Conservation (phyloP, 1,140 invertebrate species). For the Neodiprion lecontei region DNA sequence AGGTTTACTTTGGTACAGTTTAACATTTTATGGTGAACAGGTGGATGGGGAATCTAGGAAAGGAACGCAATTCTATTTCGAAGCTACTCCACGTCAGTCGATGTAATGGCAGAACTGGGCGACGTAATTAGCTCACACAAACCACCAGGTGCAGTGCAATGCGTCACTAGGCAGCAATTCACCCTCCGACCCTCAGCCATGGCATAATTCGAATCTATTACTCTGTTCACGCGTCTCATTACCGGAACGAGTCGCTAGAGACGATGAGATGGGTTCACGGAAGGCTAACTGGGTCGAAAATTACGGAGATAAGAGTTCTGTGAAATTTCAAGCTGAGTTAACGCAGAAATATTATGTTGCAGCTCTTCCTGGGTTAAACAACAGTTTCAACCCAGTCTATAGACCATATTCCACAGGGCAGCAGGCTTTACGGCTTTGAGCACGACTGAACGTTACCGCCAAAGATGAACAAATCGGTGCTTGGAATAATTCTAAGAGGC, state of each 20-base stretch:
- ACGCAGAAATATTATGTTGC: too few relatives aligned
- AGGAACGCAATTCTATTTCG: too few relatives aligned
- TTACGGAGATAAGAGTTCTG: too few relatives aligned
- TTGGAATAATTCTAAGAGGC: constrained; percentile 5
- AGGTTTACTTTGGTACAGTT: too few relatives aligned
- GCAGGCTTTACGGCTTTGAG: background rate
- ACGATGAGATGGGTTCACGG: too few relatives aligned
- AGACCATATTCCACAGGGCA: background rate
- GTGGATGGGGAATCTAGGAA: too few relatives aligned
- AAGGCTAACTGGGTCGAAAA: too few relatives aligned
- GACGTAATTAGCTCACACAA: background rate
- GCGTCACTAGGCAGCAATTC: constrained; percentile 45
- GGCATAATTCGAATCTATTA: constrained; percentile 57
- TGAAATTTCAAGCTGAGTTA: too few relatives aligned
- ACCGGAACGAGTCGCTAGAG: constrained; percentile 26
- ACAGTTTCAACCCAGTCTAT: too few relatives aligned
- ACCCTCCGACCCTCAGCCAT: constrained; percentile 30
- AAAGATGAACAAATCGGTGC: background rate
- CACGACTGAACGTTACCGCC: background rate
- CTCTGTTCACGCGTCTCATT: constrained; percentile 53
- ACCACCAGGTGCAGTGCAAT: constrained; percentile 35
- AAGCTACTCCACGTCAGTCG: background rate
- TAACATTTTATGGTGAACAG: too few relatives aligned
- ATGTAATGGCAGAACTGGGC: background rate
- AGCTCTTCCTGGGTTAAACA: too few relatives aligned